phyloP scores from a whole-genome alignment of 2,113 vertebrate species.

The Oenanthe oenanthe region DNA sequence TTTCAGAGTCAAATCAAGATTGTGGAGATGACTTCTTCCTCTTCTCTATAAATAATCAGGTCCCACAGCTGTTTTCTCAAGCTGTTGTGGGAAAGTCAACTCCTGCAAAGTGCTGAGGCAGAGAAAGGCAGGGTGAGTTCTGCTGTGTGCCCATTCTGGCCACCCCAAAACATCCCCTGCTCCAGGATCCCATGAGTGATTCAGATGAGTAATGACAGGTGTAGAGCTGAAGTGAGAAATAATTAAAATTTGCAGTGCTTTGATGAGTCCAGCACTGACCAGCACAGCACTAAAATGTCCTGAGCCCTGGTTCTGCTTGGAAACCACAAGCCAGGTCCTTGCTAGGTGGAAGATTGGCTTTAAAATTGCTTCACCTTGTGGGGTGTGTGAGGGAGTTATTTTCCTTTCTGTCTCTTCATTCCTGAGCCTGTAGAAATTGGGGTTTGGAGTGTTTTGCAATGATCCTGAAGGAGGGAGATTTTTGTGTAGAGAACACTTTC shows the following conservation, averaged over 20 bases:
- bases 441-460: background rate
- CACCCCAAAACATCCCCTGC: background rate
- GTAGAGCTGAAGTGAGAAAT: slow-evolving; percentile 13
- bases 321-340: background rate
- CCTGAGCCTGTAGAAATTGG: background rate
- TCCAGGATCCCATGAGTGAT: background rate
- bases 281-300: background rate
- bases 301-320: background rate
- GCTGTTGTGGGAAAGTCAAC: slow-evolving; percentile 7
- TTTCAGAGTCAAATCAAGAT: slow-evolving; percentile 60
- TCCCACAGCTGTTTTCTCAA: background rate
- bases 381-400: background rate
- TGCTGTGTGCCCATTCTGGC: background rate
- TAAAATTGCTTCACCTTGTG: slow-evolving; percentile 6
- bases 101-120: slow-evolving; percentile 26
- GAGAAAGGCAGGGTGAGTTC: background rate
- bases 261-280: background rate
- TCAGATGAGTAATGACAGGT: background rate
- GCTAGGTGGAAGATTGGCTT: background rate
- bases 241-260: slow-evolving; percentile 10
- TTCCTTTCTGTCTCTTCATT: background rate
- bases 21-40: background rate
- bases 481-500: background rate
- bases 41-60: background rate
- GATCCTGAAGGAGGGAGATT: background rate